Base-by-base conservation (phyloP, 2,888 invertebrate species). In the Papilio protenor region DNA sequence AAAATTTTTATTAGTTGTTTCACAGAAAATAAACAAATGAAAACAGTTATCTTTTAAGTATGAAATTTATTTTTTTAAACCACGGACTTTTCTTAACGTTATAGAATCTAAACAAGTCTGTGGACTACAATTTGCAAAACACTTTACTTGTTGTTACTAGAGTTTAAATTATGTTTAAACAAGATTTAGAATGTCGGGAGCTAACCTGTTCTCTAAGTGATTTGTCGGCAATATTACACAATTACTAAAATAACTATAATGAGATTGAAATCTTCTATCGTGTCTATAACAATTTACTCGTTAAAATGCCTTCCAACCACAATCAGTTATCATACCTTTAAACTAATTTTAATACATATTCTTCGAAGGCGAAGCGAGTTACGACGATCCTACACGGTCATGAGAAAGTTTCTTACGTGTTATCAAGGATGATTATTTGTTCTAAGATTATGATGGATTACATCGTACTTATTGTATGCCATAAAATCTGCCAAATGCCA, bases 241-340 rank as follows among this genome's bases (percentile, higher is more conserved):
- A 66, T 40, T 45, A 66, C 66, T 66, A 66, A 66, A 66, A 66
- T 66, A 66, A 66, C 66, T 66, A 66, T 66, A 66, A 66, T 66
- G 45, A 66, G 66, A n/a, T 0, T 66, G n/a, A 40, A 66, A 66
- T 66, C 40, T 66, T 45, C 11, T 66, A 40, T 16, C 66, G 66
- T 66, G 66, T 66, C 66, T 66, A 66, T 66, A 66, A 40, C 45
- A 40, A 66, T 66, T 66, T 66, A 66, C 66, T 66, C 12, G 66
- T 66, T 66, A 66, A 66, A 66, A 66, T 40, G 66, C 66, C 66
- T 66, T 66, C 66, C n/a, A 66, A 66, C 66, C 66, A 66, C 66
- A 66, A 66, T 66, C 66, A 40, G 45, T 66, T 66, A 66, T 66
- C 66, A 66, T 66, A 66, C 40, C 45, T 66, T 66, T 66, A n/a